These are phyloP conservation scores for Ctena decussata DNA, from an alignment of 2,888 invertebrate genomes.

Conservation along the genomic window DNA sequence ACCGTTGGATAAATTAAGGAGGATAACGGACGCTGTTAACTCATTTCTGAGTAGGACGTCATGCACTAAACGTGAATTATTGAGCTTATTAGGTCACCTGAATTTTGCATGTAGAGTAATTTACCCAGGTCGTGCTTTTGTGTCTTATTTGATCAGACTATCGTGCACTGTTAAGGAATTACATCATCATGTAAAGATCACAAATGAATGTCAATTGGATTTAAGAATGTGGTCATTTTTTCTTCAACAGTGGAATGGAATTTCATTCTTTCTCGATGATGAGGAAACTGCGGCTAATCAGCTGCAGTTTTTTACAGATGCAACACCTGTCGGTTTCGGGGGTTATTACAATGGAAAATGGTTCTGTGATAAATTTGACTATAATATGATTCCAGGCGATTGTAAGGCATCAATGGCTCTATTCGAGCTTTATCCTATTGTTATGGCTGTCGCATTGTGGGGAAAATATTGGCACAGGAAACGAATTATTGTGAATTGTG, in stretches of 20 bases:
- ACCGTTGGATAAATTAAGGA: slow-evolving; percentile 28
- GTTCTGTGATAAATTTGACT: background rate
- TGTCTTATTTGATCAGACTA: slow-evolving; percentile 10
- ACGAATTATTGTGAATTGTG: slow-evolving; percentile 23
- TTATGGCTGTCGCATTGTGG: slow-evolving; percentile 7
- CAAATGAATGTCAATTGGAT: no score
- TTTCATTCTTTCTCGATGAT: no score
- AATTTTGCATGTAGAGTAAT: no score
- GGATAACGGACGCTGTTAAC: slow-evolving; percentile 23
- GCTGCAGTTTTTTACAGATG: no score
- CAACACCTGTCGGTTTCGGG: background rate
- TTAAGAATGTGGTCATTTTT: background rate
- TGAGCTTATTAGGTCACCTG: slow-evolving; percentile 33
- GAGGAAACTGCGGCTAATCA: background rate
- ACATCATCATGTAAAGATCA: background rate
- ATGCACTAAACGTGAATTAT: slow-evolving; percentile 27
- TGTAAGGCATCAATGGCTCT: background rate
- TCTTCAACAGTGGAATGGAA: background rate
- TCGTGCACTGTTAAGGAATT: background rate
- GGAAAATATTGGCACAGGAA: slow-evolving; percentile 7
- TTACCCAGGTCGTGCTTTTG: slow-evolving; percentile 39
- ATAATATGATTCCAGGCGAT: background rate
- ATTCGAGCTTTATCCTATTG: background rate
- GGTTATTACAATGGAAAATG: no score
- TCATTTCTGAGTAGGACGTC: background rate